Evolutionary conservation across 2,888 invertebrate species (phyloP).

Genomic region (Drosophila formosana): DNA sequence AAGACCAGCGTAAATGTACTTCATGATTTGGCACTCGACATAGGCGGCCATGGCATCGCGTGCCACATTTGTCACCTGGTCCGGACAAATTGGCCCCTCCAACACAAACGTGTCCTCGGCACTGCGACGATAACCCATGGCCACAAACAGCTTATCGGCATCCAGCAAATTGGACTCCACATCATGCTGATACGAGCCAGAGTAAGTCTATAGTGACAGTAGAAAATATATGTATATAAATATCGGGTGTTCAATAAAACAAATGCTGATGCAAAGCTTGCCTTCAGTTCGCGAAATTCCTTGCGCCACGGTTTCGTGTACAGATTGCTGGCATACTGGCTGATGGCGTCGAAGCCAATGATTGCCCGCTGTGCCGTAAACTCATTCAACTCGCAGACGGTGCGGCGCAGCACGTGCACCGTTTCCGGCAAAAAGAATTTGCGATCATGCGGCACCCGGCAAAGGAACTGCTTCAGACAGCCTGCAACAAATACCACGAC

Average conservation of each 20-base stretch:
- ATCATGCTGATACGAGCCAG: slow-evolving; percentile 95
- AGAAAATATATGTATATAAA: not conserved
- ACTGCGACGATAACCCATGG: slow-evolving; percentile 92
- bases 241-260: not conserved
- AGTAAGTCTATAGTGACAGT: slow-evolving; percentile 88
- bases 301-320: slow-evolving; percentile 95
- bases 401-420: slow-evolving; percentile 90
- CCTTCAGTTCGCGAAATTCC: slow-evolving; percentile 93
- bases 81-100: slow-evolving; percentile 92
- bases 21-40: slow-evolving; percentile 94
- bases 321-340: slow-evolving; percentile 93
- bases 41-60: slow-evolving; percentile 94
- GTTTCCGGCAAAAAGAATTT: slow-evolving; percentile 93
- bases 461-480: slow-evolving; percentile 91
- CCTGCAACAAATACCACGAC: slow-evolving; percentile 85
- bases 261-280: slow-evolving; percentile 83
- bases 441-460: slow-evolving; percentile 91
- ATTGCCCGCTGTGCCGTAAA: slow-evolving; percentile 93
- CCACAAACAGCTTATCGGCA: slow-evolving; percentile 91
- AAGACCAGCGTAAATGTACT: slow-evolving; percentile 90
- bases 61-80: slow-evolving; percentile 91
- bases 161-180: slow-evolving; percentile 92
- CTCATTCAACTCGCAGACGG: slow-evolving; percentile 89
- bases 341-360: slow-evolving; percentile 93
- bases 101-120: slow-evolving; percentile 86